phyloP scores from a whole-genome alignment of 2,888 invertebrate species.

The Tenthredo scrophulariae region DNA sequence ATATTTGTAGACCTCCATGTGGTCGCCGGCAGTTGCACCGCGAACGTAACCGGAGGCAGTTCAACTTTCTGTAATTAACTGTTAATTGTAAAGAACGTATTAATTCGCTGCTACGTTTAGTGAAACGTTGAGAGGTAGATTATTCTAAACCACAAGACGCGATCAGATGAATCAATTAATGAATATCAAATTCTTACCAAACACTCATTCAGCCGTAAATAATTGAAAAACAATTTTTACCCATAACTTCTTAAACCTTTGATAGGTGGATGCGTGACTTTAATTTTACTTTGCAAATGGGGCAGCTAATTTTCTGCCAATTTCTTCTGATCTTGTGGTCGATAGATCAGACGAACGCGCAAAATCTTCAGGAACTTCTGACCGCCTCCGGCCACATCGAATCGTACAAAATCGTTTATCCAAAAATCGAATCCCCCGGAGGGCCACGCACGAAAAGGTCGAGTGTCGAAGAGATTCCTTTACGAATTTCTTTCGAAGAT shows the following conservation, averaged over 20 bases:
- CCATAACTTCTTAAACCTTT: no score
- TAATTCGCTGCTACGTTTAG: constrained; percentile 57
- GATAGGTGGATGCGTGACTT: constrained; percentile 17
- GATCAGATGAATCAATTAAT: background rate
- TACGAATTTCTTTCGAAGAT: constrained; percentile 56
- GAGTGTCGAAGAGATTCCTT: constrained; percentile 38
- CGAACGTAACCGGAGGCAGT: constrained; percentile 63
- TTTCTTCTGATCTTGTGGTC: constrained; percentile 31
- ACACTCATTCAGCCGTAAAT: constrained; percentile 28
- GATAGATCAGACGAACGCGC: background rate
- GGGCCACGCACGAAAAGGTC: constrained; percentile 57
- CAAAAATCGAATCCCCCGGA: constrained; percentile 61
- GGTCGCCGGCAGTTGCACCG: constrained; percentile 71
- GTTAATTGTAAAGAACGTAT: constrained; percentile 61
- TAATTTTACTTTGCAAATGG: constrained; percentile 44
- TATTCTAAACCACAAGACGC: background rate
- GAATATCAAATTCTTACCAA: background rate
- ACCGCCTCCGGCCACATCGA: background rate
- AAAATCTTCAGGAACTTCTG: constrained; percentile 10
- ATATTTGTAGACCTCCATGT: constrained; percentile 65
- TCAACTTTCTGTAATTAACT: constrained; percentile 68
- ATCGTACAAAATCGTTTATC: constrained; percentile 64
- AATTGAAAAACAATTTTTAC: constrained; percentile 19
- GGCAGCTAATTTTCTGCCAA: constrained; percentile 33
- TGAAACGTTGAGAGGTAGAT: constrained; percentile 55